Conservation (phyloP, 2,888 invertebrate genomes). For the Acanthopleura granulata region DNA sequence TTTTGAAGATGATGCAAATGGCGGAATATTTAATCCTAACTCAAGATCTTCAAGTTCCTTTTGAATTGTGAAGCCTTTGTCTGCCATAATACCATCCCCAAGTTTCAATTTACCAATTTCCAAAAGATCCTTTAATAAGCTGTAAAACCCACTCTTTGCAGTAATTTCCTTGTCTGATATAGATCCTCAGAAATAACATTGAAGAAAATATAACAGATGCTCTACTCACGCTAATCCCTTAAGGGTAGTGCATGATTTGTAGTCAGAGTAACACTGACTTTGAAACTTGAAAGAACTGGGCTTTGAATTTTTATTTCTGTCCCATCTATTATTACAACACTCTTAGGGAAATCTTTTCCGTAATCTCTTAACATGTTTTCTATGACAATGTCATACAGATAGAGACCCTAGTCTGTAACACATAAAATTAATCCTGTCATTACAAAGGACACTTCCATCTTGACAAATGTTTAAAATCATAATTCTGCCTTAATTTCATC, state of each 20-base stretch:
- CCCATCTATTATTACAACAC: conserved; percentile 24
- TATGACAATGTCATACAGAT: background rate
- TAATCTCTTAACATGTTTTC: conserved; percentile 21
- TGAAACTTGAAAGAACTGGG: conserved; percentile 22
- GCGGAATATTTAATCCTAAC: conserved; percentile 25
- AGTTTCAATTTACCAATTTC: conserved; percentile 17
- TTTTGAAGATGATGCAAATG: background rate
- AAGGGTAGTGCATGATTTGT: conserved; percentile 29
- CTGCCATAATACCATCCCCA: conserved; percentile 26
- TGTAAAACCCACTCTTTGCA: conserved; percentile 20
- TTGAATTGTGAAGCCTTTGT: conserved; percentile 25
- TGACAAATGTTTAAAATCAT: no score
- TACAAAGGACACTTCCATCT: no score
- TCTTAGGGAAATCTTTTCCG: conserved; percentile 20
- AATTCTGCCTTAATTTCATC: no score
- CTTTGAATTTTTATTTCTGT: conserved; percentile 27
- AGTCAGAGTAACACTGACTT: conserved; percentile 26
- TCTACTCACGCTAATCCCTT: conserved; percentile 25
- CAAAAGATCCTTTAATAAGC: conserved; percentile 15
- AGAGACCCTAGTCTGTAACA: background rate
- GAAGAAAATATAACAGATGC: conserved; percentile 29
- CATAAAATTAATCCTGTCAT: no score
- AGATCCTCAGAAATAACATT: conserved; percentile 24
- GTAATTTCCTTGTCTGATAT: conserved; percentile 28
- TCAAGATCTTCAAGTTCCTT: conserved; percentile 16